Evolutionary conservation across 2,113 vertebrate genomes (phyloP), one percentile per base, ranked within the genome.

Genomic region (Cryptotis parvus): DNA sequence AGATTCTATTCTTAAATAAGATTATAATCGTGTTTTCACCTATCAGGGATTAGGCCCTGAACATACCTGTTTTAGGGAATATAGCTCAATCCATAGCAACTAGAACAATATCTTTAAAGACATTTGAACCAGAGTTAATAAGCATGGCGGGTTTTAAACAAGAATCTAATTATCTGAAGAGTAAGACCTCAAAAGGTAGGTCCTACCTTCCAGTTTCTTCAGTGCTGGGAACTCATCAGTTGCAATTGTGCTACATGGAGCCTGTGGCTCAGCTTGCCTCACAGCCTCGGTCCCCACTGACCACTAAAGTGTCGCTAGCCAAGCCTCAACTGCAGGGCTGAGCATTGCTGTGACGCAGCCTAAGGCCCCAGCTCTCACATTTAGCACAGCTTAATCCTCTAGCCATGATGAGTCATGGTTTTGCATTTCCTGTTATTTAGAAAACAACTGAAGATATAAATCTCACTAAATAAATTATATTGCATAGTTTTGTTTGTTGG

Each of bases 1-100:
- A 92, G 45, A 52, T 24, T 10, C n/a, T 81, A 9, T 86, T 45
- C 86, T 76, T n/a, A 65, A 82, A 90, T 86, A 77, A 66, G 26
- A 41, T 86, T 49, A 58, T 2, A 9, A 45, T 63, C 41, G 27
- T 6, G 92, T 26, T 76, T 26, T 43, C 18, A 7, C 52, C 14
- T 55, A 55, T 20, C 55, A 58, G 18, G 4, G 14, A 3, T 92
- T 70, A 76, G 24, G 65, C 72, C 27, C 55, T 85, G 41, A 33
- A 29, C 5, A 8, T 52, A 27, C 33, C 55, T n/a, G 68, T 90
- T 73, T 85, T 45, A 66, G 33, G 20, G 20, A 58, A 58, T 58
- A 58, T 58, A 58, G 20, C 6, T 66, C 58, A 88, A 52, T 31
- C 52, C 18, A 31, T 4, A 58, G 55, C 39, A 90, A 73, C 22